Conservation (phyloP, 2,113 vertebrate genomes). For the Lichenostomus cassidix region DNA sequence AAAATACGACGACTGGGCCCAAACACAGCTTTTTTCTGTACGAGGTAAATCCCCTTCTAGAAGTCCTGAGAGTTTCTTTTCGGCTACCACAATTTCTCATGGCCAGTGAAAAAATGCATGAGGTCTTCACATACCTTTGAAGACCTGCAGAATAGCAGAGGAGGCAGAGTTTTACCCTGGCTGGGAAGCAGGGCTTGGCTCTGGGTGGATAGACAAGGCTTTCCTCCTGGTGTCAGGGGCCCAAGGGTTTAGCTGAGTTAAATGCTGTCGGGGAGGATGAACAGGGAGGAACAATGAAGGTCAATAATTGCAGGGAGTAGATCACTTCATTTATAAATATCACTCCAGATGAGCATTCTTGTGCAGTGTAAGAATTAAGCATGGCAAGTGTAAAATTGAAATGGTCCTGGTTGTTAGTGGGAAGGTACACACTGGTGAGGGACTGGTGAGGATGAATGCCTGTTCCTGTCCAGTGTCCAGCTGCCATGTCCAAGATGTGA, state of each 20-base stretch:
- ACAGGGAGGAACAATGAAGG: not conserved
- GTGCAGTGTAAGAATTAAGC: not conserved
- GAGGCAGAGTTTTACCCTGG: not conserved
- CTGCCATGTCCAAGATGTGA: not conserved
- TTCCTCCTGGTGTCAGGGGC: not conserved
- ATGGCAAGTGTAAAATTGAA: not conserved
- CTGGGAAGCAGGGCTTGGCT: not conserved
- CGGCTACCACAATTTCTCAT: not conserved
- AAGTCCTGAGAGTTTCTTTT: not conserved
- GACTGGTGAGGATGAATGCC: not conserved
- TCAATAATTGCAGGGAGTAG: not conserved
- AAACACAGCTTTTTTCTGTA: not conserved
- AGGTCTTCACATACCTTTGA: not conserved
- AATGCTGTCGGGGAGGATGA: not conserved
- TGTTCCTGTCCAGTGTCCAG: accelerated
- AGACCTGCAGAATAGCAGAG: not conserved
- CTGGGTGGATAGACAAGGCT: accelerated
- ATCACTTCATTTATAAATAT: not conserved
- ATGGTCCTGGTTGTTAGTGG: not conserved
- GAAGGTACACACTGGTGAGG: not conserved
- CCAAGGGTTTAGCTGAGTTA: not conserved
- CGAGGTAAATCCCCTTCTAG: not conserved
- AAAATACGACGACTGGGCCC: not conserved
- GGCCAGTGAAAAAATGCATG: not conserved
- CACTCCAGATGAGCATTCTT: not conserved